Evolutionary conservation across 2,113 vertebrate species (phyloP), one percentile per base, ranked within the genome.

Genomic region (Poecile atricapillus): DNA sequence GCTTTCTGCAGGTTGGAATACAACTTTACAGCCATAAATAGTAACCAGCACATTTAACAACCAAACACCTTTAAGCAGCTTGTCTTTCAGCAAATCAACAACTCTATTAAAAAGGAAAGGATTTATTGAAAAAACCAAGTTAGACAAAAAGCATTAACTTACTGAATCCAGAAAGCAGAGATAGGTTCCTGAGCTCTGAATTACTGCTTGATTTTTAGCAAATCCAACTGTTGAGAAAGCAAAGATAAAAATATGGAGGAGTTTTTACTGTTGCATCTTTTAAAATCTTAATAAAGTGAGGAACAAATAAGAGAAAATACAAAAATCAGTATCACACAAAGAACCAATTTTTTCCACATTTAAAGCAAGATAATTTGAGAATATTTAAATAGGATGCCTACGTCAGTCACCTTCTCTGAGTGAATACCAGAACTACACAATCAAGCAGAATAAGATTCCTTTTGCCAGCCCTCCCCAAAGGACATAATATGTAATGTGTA

Each of bases 141-240:
- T 30, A 44, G 63, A 91, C 31, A 68, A 90, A 82, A 85, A 13
- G n/a, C 12, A 67, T 75, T 60, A 69, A 99, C 99, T 99, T 97
- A 99, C 99, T 53, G 99, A 98, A 95, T 99, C 99, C 97, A 99
- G 98, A 97, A 99, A 99, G 97, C 99, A 99, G 91, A 99, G 98
- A 92, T 98, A 99, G 46, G 90, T 59, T 73, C 99, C 99, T 14
- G 97, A 97, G 95, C 99, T 99, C 98, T 99, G 99, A 68, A 93
- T 86, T 53, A 99, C 76, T 10, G 99, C 99, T 97, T 97, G 98
- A 94, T 99, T 99, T 98, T 99, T 99, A 87, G 99, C 98, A 98
- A 98, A 99, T 95, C 99, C 99, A 83, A 99, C 99, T 99, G 98
- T 96, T 97, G 97, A 95, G 71, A 96, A 90, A 97, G 77, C 47